Evolutionary conservation across 2,888 invertebrate species (phyloP).

Genomic region (Portevinia maculata): DNA sequence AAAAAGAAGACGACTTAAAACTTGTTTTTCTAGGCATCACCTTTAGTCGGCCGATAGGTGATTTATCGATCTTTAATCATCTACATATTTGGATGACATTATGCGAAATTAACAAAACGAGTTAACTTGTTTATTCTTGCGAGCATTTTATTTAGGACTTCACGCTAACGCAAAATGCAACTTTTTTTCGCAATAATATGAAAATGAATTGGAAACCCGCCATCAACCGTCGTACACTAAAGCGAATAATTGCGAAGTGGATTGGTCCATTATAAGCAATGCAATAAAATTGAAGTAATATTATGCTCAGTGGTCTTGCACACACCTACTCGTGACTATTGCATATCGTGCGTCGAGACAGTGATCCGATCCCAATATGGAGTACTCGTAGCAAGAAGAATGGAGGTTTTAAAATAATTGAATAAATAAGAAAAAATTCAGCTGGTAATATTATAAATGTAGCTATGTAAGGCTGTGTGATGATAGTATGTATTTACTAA

Average conservation of each 20-base stretch:
- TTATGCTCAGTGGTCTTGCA: constrained; percentile 23
- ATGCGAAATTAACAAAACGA: neutral
- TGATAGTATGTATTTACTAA: neutral
- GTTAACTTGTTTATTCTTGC: neutral
- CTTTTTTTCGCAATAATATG: neutral
- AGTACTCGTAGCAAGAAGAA: neutral
- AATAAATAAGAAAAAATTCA: constrained; percentile 22
- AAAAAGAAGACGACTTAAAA: constrained; percentile 23
- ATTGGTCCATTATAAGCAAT: constrained; percentile 20
- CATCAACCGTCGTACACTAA: constrained; percentile 5
- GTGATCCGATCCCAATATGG: neutral
- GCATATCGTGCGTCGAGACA: constrained; percentile 13
- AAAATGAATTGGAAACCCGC: constrained; percentile 32
- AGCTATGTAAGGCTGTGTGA: neutral
- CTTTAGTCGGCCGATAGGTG: neutral
- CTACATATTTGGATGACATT: neutral
- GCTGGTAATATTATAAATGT: constrained; percentile 10
- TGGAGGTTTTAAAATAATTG: neutral
- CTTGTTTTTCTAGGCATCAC: constrained; percentile 4
- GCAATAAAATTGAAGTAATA: constrained; percentile 31
- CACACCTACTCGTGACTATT: constrained; percentile 9
- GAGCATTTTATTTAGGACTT: too few relatives aligned
- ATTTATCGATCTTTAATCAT: constrained; percentile 9
- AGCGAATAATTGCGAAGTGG: constrained; percentile 12
- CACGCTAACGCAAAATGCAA: constrained; percentile 7